These are phyloP conservation scores for Spialia ferax DNA, from an alignment of 2,888 invertebrate genomes.

Conservation along the genomic window DNA sequence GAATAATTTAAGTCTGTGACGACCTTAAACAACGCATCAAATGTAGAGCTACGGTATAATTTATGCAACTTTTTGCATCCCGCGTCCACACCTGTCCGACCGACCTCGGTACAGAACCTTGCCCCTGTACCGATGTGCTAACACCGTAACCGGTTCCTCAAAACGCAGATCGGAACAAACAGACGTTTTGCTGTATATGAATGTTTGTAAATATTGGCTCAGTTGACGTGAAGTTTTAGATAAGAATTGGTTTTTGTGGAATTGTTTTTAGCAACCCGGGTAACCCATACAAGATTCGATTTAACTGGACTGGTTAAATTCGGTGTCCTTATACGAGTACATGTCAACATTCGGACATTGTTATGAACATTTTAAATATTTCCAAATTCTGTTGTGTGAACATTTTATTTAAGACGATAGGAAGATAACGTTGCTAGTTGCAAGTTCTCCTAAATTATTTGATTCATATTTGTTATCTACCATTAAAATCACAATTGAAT, in stretches of 20 bases:
- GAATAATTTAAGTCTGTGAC: not conserved
- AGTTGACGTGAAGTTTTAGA: not conserved
- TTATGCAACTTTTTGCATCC: not conserved
- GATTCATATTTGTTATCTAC: too few relatives aligned
- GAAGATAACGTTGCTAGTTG: too few relatives aligned
- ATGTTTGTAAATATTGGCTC: not conserved
- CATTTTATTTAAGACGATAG: too few relatives aligned
- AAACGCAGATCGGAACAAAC: not conserved
- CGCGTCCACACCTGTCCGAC: not conserved
- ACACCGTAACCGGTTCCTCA: not conserved
- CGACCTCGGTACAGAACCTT: conserved; percentile 1
- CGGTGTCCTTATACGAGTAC: not conserved
- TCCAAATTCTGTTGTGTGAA: too few relatives aligned
- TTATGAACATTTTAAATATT: too few relatives aligned
- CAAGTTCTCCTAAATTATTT: too few relatives aligned
- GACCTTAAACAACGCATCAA: not conserved
- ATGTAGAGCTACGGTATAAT: not conserved
- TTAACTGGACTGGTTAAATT: too few relatives aligned
- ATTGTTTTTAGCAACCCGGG: too few relatives aligned
- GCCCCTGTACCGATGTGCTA: not conserved
- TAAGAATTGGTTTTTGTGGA: not conserved
- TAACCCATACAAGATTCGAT: too few relatives aligned
- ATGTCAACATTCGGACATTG: too few relatives aligned
- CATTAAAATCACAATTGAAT: too few relatives aligned
- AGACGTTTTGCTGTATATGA: not conserved